Evolutionary conservation across 2,888 invertebrate species (phyloP).

Genomic region (Melanotus villosus): DNA sequence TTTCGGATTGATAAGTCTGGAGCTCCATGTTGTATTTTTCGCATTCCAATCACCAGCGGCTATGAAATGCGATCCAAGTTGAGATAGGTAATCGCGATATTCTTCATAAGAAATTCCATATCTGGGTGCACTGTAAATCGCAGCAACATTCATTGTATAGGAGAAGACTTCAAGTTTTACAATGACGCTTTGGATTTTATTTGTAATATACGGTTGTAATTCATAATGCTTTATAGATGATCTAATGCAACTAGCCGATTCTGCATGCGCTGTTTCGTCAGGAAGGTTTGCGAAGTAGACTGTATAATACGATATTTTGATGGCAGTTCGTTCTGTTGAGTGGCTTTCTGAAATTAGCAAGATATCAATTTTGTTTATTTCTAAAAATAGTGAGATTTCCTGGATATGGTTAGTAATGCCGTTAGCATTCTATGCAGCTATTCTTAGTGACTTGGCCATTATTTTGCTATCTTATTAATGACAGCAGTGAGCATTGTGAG

Average conservation of each 20-base stretch:
- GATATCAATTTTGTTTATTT: not conserved
- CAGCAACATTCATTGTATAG: not conserved
- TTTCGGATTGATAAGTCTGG: not conserved
- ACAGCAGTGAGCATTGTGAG: no score
- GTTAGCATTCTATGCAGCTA: not conserved
- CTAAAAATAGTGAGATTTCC: not conserved
- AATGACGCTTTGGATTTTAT: not conserved
- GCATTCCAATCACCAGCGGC: not conserved
- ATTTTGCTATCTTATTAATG: no score
- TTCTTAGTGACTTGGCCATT: not conserved
- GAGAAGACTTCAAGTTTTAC: not conserved
- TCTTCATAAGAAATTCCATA: not conserved
- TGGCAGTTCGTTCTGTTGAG: not conserved
- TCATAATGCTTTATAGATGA: no score
- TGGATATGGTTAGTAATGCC: not conserved
- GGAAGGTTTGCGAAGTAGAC: not conserved
- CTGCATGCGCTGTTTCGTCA: not conserved
- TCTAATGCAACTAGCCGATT: not conserved
- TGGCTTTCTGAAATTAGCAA: slow-evolving; percentile 3
- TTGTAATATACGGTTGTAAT: no score
- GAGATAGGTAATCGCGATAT: not conserved
- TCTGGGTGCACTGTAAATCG: not conserved
- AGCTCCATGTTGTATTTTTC: not conserved
- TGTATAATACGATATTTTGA: not conserved
- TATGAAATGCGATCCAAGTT: not conserved